Conservation (phyloP, 1,140 invertebrate species). For the Drosophila simulans region DNA sequence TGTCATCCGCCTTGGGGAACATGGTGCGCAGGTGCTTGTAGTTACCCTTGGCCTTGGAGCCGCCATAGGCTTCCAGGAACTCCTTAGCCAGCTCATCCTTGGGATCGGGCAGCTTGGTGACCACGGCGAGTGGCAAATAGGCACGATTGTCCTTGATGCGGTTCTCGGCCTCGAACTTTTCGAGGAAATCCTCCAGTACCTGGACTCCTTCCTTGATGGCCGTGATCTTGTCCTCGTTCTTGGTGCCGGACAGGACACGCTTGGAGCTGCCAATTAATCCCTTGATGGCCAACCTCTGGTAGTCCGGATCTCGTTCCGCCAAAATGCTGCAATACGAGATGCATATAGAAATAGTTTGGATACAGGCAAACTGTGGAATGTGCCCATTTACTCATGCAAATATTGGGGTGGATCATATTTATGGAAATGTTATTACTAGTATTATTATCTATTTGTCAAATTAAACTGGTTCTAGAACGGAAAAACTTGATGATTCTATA, state of each 20-base stretch:
- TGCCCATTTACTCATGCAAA: constrained; percentile 7
- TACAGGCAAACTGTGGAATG: constrained; percentile 46
- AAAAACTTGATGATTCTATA: background rate
- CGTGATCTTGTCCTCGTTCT: constrained; percentile 88
- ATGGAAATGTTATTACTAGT: background rate
- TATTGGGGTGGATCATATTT: constrained; percentile 3
- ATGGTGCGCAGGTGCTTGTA: constrained; percentile 88
- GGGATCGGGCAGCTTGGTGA: constrained; percentile 72
- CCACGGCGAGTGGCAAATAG: constrained; percentile 84
- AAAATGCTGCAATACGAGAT: constrained; percentile 84
- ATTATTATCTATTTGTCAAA: too few species aligned
- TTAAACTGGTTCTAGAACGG: too few species aligned
- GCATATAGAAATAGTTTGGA: constrained; percentile 38
- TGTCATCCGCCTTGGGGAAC: constrained; percentile 85
- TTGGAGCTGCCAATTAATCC: constrained; percentile 88
- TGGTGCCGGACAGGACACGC: constrained; percentile 87
- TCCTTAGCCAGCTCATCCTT: constrained; percentile 72
- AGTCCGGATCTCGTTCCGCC: constrained; percentile 88
- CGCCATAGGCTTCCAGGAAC: constrained; percentile 75
- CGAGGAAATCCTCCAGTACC: constrained; percentile 88
- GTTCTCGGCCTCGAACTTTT: constrained; percentile 87
- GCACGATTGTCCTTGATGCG: constrained; percentile 87
- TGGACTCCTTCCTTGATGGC: constrained; percentile 88
- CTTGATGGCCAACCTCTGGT: constrained; percentile 88
- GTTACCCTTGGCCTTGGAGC: constrained; percentile 86